Evolutionary conservation across 2,113 vertebrate genomes (phyloP), one percentile per base, ranked within the genome.

Genomic region (Sinosuthora webbiana): DNA sequence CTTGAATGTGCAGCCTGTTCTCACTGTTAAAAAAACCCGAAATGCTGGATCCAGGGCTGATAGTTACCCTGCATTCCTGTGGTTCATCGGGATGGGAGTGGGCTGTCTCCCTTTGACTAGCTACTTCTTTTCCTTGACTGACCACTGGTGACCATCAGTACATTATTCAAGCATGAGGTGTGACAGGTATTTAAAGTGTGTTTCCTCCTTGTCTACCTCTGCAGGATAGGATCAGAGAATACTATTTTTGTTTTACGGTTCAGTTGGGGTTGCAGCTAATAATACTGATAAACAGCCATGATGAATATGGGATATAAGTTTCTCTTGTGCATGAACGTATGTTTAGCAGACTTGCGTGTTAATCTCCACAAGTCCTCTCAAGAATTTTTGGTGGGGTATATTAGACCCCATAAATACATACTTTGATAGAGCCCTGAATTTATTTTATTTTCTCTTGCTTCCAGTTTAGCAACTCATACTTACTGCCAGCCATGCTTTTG

Each of bases 131-230:
- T 64, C 3, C 22, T 89, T 92, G 18, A 28, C 53, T 37, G 45
- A 33, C 3, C 1, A 21, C 41, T 55, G 47, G 25, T 53, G 67
- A 28, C 12, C 17, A 11, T 49, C 42, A 53, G 15, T 62, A 18
- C 7, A 1, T 50, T 59, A 45, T 27, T 9, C 1, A 5, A 52
- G 47, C 8, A 3, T 1, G 2, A 86, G 13, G 4, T 77, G 19
- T 77, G 41, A 17, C 2, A 1, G 22, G 17, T 82, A 37, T 25
- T 68, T 83, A 76, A 45, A n/a, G 37, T 37, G 6, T 9, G 0
- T 75, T 93, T 87, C 13, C 14, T 94, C 42, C 25, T 49, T 63
- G 24, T 30, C 27, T 77, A 9, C 22, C 20, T 70, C 35, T 78
- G 74, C 24, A 67, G 11, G n/a, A 41, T 65, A 44, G 20, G 31